A percentile compares a stretch with the other conserved stretches of the same genome.
Conservation (phyloP, 35 echinoderm and acorn worm genomes). For the Ophiothrix spiculata region DNA sequence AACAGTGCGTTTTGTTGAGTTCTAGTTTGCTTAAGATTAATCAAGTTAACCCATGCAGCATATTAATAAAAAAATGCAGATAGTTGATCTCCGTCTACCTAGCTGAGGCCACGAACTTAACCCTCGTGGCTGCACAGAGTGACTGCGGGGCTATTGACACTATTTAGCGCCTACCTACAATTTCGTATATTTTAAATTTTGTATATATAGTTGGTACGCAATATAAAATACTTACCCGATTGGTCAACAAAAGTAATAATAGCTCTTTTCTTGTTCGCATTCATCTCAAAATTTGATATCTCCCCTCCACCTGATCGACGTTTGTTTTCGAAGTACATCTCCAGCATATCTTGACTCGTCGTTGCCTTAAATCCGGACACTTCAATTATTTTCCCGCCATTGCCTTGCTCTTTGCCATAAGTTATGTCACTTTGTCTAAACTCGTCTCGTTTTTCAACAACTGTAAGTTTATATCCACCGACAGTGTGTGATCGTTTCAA, state of each 20-base stretch:
- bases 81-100: no score
- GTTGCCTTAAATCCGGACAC: neutral
- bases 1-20: no score
- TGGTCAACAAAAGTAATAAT: neutral
- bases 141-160: no score
- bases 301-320: conserved; percentile 23
- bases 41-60: no score
- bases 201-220: no score
- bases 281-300: neutral
- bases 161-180: no score
- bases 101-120: no score
- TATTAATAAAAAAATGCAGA: no score
- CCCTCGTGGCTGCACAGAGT: no score
- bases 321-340: conserved; percentile 16
- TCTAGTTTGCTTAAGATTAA: no score
- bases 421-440: neutral
- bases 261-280: neutral
- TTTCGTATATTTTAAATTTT: no score
- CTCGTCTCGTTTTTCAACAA: neutral
- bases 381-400: neutral
- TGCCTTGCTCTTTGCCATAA: neutral
- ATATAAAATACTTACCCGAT: neutral
- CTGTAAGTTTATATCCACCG: neutral
- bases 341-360: neutral
- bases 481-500: neutral